A percentile compares a stretch with the other conserved stretches of the same genome.
Evolutionary conservation across 2,797 vertebrate genomes (phyloP).

Genomic region (Emydoidea blandingii): DNA sequence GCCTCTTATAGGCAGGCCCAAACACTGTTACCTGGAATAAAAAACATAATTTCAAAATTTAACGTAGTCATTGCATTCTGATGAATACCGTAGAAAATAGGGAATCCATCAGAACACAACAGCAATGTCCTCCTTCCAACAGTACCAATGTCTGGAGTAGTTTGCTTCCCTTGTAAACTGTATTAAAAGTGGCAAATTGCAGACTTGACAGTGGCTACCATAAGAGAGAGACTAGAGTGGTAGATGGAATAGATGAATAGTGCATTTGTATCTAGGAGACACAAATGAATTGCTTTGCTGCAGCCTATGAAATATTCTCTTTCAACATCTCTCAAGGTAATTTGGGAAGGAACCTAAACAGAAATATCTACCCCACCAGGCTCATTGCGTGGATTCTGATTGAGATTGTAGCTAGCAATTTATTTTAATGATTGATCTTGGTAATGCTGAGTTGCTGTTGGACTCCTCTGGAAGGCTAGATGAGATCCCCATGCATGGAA

Average conservation of each 20-base stretch:
- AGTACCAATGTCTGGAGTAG: not conserved
- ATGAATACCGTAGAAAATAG: slow-evolving; percentile 33
- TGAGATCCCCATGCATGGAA: slow-evolving; percentile 7
- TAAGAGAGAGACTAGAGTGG: not conserved
- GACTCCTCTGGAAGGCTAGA: not conserved
- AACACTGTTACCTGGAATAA: not conserved
- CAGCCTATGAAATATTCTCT: slow-evolving; percentile 30
- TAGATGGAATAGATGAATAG: not conserved
- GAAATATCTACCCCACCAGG: slow-evolving; percentile 3
- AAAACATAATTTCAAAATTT: not conserved
- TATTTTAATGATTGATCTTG: slow-evolving; percentile 61
- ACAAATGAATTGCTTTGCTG: slow-evolving; percentile 42
- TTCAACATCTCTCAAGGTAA: slow-evolving; percentile 17
- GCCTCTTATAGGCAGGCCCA: not conserved
- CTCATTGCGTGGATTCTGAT: slow-evolving; percentile 39
- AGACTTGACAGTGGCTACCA: not conserved
- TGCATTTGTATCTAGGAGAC: not conserved
- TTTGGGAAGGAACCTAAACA: slow-evolving; percentile 42
- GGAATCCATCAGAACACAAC: not conserved
- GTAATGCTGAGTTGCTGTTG: slow-evolving; percentile 25
- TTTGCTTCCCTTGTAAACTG: slow-evolving; percentile 27
- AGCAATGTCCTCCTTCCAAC: not conserved
- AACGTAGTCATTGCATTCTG: not conserved
- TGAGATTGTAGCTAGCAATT: slow-evolving; percentile 41
- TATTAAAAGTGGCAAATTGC: not conserved